Percentiles rank a stretch among this genome's conserved stretches.
Conservation (phyloP, 2,888 invertebrate species). For the Agriopis leucophaearia region DNA sequence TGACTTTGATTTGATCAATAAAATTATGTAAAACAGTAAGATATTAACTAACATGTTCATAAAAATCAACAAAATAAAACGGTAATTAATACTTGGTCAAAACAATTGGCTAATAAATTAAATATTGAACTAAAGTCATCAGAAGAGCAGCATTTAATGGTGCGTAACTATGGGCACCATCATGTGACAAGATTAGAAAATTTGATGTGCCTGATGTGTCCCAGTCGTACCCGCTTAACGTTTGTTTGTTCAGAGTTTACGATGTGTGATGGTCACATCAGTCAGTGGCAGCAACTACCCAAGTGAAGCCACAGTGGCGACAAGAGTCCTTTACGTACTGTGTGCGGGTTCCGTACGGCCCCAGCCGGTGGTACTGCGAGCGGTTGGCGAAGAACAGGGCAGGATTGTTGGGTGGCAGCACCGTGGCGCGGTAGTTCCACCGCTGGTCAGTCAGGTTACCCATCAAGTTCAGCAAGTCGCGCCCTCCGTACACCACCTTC, state of each 20-base stretch:
- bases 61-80: slow-evolving; percentile 47
- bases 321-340: slow-evolving; percentile 86
- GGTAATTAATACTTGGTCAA: slow-evolving; percentile 33
- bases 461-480: slow-evolving; percentile 87
- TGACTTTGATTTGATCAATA: slow-evolving; percentile 43
- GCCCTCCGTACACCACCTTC: slow-evolving; percentile 81
- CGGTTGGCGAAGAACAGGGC: slow-evolving; percentile 88
- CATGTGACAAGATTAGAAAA: slow-evolving; percentile 61
- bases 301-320: slow-evolving; percentile 82
- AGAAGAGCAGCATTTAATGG: slow-evolving; percentile 47
- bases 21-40: slow-evolving; percentile 51
- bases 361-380: slow-evolving; percentile 87
- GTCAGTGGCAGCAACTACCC: slow-evolving; percentile 81
- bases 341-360: slow-evolving; percentile 83
- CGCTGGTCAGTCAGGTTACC: slow-evolving; percentile 82
- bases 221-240: slow-evolving; percentile 71
- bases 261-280: slow-evolving; percentile 65
- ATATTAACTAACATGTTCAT: slow-evolving; percentile 49
- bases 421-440: slow-evolving; percentile 86
- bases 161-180: slow-evolving; percentile 60
- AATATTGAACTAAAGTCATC: slow-evolving; percentile 64
- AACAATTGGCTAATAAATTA: slow-evolving; percentile 47
- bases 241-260: slow-evolving; percentile 73
- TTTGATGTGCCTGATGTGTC: slow-evolving; percentile 77
- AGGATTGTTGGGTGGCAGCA: slow-evolving; percentile 85